Evolutionary conservation across 2,797 vertebrate genomes (phyloP), one percentile per base, ranked within the genome.

Genomic region (Craterocephalus amniculus): DNA sequence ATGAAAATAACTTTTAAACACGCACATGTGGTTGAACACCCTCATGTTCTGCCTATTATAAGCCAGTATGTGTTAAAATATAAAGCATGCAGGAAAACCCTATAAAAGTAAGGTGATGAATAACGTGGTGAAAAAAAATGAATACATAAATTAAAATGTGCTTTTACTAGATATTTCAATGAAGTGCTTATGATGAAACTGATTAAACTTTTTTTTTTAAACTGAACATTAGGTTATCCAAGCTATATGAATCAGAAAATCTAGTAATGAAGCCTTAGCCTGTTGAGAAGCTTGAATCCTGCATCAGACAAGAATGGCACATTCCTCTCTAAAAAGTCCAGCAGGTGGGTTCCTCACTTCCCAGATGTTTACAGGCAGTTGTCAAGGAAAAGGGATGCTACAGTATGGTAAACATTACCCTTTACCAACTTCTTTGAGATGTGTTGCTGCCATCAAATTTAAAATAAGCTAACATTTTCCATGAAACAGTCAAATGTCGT

Each of bases 11-110:
- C 26, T 12, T 13, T 70, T 35, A 40, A 24, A 36, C 52, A 60
- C 0, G 4, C 74, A 76, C 64, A 74, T 35, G 11, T 38, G 22
- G 18, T 38, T 70, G 6, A 77, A 65, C 16, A 72, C 45, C 14
- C n/a, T 61, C 22, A 14, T 51, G 38, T 24, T 31, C 13, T 67
- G 2, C 6, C 58, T 57, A 24, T 58, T 55, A 49, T 60, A 55
- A 75, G 18, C 26, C 24, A 67, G 43, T 36, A 24, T 43, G n/a
- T 52, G 1, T 20, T 35, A 38, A 45, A 56, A 61, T 13, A 4
- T 48, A 12, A 63, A 43, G 11, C 5, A 35, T 40, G 24, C 24
- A 48, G 56, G 26, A 32, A 0, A 8, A 51, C 11, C 38, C 4
- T 8, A 13, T 0, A 32, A 43, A 62, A 34, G 54, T 26, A 29